Evolutionary conservation across 2,797 vertebrate genomes (phyloP), one percentile per base, ranked within the genome.

Genomic region (Linurgus olivaceus): DNA sequence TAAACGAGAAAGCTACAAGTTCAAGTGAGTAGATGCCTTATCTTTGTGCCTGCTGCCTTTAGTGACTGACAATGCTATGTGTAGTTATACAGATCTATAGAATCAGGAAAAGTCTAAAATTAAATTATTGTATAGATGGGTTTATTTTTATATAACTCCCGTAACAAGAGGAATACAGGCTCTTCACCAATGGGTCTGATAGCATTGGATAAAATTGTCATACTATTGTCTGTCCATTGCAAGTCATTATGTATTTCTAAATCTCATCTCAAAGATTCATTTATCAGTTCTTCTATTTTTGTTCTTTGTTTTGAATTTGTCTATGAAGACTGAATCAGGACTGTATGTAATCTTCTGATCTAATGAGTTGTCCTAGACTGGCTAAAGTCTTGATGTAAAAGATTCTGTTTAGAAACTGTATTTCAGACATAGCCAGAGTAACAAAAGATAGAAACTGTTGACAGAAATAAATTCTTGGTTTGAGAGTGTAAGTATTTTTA

Each of bases 1-100:
- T 97, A 99, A 99, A 96, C 98, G 97, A 96, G 99, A 99, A 94
- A 98, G 76, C 97, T 99, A 99, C 98, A 98, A 89, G 82, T 99
- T 99, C 98, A 99, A 98, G 99, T 99, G 96, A 95, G 97, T 95
- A 52, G 50, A 70, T 85, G 38, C 17, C 38, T 42, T 75, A 33
- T 21, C 6, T 58, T 51, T 68, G 1, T 72, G 11, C n/a, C 23
- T 55, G 92, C 52, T 71, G 24, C 33, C 47, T 83, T 54, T 33
- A n/a, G 26, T 54, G 24, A 6, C 19, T 58, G 29, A n/a, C 51
- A 67, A 16, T 4, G 4, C 15, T 38, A 2, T 31, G 4, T 54
- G 14, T 45, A 35, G 23, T 38, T 20, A 52, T 57, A 48, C 16
- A 70, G 5, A 51, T 37, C 2, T 65, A 20, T 1, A 33, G 42